phyloP scores from a whole-genome alignment of 1,140 invertebrate species.

The Caenorhabditis remanei region DNA sequence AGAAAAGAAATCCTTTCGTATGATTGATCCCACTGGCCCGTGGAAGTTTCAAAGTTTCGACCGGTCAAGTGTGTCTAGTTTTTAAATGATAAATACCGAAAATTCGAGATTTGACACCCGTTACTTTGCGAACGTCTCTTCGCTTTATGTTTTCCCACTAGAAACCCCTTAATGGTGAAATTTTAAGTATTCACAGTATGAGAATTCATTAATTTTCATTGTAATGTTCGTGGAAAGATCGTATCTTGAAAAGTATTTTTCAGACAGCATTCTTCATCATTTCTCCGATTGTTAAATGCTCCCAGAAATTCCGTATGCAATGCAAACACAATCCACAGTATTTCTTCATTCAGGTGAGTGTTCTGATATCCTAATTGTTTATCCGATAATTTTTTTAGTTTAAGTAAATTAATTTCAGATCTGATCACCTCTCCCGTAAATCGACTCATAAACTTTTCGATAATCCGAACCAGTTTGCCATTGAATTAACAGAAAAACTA shows the following conservation, averaged over 20 bases:
- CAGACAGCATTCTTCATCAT: slow-evolving; percentile 20
- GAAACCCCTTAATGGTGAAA: too few relatives aligned
- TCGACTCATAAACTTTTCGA: slow-evolving; percentile 54
- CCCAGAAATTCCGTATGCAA: slow-evolving; percentile 63
- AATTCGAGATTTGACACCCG: too few relatives aligned
- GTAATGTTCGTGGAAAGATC: not conserved
- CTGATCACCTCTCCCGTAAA: slow-evolving; percentile 34
- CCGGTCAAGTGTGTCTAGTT: too few relatives aligned
- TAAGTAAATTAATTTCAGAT: not conserved
- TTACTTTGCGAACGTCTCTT: too few relatives aligned
- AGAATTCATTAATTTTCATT: too few relatives aligned
- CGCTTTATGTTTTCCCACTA: too few relatives aligned
- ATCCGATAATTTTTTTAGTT: not conserved
- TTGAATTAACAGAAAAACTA: slow-evolving; percentile 62
- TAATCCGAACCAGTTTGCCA: slow-evolving; percentile 61
- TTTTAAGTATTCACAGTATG: too few relatives aligned
- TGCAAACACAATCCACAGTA: slow-evolving; percentile 59
- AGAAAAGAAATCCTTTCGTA: too few relatives aligned
- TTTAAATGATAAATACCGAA: too few relatives aligned
- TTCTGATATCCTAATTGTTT: not conserved
- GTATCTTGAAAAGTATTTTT: not conserved
- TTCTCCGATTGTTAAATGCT: slow-evolving; percentile 35
- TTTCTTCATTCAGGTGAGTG: slow-evolving; percentile 43
- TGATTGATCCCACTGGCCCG: too few relatives aligned
- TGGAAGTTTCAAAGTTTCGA: too few relatives aligned